Evolutionary conservation across 2,113 vertebrate species (phyloP).

Genomic region (Gymnobelideus leadbeateri): DNA sequence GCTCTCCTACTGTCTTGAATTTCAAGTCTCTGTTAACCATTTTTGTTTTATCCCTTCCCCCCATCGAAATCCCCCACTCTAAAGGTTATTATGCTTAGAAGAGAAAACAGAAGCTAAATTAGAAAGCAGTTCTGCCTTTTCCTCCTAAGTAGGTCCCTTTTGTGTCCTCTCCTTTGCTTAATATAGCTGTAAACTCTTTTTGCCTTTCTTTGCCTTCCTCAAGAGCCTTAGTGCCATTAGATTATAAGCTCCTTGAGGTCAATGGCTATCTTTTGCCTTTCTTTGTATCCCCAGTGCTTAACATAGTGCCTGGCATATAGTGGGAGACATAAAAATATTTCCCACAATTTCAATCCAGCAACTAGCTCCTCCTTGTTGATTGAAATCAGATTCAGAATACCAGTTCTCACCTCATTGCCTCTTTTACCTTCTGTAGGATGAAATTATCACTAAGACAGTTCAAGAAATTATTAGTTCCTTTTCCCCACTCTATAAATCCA

Average conservation of each 20-base stretch:
- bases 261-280: neutral
- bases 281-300: neutral
- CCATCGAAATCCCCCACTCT: neutral
- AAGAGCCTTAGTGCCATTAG: neutral
- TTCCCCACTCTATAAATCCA: neutral
- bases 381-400: neutral
- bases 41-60: neutral
- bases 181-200: neutral
- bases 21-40: neutral
- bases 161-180: neutral
- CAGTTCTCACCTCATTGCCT: neutral
- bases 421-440: neutral
- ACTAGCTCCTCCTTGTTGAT: neutral
- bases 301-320: neutral
- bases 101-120: neutral
- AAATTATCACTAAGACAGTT: neutral
- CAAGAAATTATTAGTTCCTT: neutral
- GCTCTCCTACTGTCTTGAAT: neutral
- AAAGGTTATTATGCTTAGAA: neutral
- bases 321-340: neutral
- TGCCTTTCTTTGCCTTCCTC: neutral
- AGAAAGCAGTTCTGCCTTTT: neutral
- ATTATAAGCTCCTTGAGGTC: neutral
- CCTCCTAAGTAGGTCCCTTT: neutral
- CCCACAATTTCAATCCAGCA: neutral